Base-by-base conservation (phyloP, 2,113 vertebrate species). In the Dinomys branickii region DNA sequence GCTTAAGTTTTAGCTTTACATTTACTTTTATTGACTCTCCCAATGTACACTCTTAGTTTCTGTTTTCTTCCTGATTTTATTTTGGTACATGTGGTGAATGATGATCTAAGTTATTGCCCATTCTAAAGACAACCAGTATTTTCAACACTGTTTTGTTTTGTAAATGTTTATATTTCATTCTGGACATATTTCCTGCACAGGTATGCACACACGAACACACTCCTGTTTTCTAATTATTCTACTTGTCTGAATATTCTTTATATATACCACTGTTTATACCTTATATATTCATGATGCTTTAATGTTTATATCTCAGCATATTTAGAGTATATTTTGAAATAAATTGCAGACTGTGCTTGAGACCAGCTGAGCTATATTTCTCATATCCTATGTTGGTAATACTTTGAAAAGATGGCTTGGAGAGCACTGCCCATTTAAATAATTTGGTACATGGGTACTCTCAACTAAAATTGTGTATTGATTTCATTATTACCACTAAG, bases 11-110 rank as follows among this genome's bases (percentile, higher is more conserved):
- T 65, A 77, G 20, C 38, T 96, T 90, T 30, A 85, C 38, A 80
- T 87, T 94, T 87, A 52, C 75, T 38, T 89, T 83, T 58, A 33
- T 33, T 97, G 35, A 92, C 82, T 86, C 20, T n/a, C 73, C 83
- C 96, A 69, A 59, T 88, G 56, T 94, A 50, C 9, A 16, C n/a
- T 59, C 93, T 94, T 87, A 94, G 33, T 16, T 63, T 86, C 33
- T 78, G 1, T 54, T 69, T 80, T 4, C 4, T 35, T 78, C 10
- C 81, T n/a, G 35, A 54, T 87, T 95, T 82, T 52, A 84, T 77
- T 95, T 90, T 85, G 11, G 5, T 75, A 41, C 41, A 33, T 50
- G 17, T 89, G 69, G 12, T 77, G 35, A 96, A 88, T n/a, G 4
- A 92, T 16, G 7, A 65, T 33, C 22, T 65, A 88, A 52, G 75